Evolutionary conservation across 2,797 vertebrate genomes (phyloP), one percentile per base, ranked within the genome.

Genomic region (Gymnocypris eckloni): DNA sequence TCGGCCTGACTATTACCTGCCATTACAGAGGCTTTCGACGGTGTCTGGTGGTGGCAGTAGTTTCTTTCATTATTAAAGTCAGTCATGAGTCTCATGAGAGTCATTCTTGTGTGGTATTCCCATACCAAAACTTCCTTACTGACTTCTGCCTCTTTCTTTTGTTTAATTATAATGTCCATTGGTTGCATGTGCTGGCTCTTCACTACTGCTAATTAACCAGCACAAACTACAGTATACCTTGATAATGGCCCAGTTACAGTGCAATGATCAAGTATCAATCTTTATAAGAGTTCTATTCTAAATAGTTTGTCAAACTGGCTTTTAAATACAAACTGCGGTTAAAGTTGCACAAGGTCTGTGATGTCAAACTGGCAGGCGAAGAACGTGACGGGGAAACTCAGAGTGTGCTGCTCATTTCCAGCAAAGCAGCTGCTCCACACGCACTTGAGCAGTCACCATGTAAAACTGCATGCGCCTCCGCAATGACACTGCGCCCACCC

Each of bases 401-500:
- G 22, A 77, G 25, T 70, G 22, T 22, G 54, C 50, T 54, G 79
- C 15, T 25, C 37, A 70, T 61, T 33, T 81, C 28, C 13, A 45
- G 56, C 39, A 1, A 83, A 86, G 81, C 39, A 81, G 72, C 77
- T 79, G 16, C 25, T 41, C 22, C 20, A 52, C 25, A 66, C n/a
- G 9, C 50, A 82, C 61, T 39, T 43, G 67, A 70, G 64, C 43
- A 16, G 76, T 33, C 13, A 48, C 64, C 81, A 81, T 75, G 81
- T 64, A 86, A 67, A 67, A 52, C 84, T 89, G 75, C 83, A 73
- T 86, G 86, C 89, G 87, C 88, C 61, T 54, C 56, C 87, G 77
- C 87, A 66, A 79, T 92, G 92, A 90, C 83, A 43, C 52, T 0
- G 48, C 0, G 87, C 92, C 90, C 88, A 82, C 84, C 83, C 76